phyloP scores from a whole-genome alignment of 2,113 vertebrate genomes.

The Corythornis vintsioides region DNA sequence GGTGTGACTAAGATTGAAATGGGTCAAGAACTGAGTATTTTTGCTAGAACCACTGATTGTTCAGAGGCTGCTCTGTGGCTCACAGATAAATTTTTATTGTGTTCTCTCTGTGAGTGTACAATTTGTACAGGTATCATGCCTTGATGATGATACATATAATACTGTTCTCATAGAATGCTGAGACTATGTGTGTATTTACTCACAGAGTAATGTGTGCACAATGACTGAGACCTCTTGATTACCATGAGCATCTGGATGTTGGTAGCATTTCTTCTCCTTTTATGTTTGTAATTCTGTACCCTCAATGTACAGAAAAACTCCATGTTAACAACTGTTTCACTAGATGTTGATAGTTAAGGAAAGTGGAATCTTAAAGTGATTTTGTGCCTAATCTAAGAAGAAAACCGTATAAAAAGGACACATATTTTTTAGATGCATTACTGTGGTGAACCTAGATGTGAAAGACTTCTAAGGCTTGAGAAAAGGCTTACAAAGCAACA shows the following conservation, averaged over 20 bases:
- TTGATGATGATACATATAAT: neutral
- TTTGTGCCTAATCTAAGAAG: neutral
- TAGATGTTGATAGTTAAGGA: neutral
- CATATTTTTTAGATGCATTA: neutral
- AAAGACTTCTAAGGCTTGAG: neutral
- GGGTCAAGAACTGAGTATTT: accelerated
- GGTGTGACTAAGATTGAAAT: neutral
- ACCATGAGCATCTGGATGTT: neutral
- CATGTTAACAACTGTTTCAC: neutral
- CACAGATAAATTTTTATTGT: neutral
- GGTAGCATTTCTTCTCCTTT: neutral
- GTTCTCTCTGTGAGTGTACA: neutral
- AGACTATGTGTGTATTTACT: neutral
- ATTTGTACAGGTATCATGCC: neutral
- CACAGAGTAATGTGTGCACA: neutral
- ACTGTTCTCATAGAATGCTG: neutral
- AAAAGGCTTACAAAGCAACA: neutral
- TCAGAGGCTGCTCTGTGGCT: neutral
- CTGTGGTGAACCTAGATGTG: neutral
- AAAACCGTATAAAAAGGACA: neutral
- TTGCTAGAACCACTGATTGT: neutral
- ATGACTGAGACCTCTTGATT: neutral
- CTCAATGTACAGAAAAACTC: neutral
- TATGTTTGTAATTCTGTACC: neutral
- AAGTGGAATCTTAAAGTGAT: neutral